Conservation (phyloP, 2,113 vertebrate species). For the Struthidea cinerea region DNA sequence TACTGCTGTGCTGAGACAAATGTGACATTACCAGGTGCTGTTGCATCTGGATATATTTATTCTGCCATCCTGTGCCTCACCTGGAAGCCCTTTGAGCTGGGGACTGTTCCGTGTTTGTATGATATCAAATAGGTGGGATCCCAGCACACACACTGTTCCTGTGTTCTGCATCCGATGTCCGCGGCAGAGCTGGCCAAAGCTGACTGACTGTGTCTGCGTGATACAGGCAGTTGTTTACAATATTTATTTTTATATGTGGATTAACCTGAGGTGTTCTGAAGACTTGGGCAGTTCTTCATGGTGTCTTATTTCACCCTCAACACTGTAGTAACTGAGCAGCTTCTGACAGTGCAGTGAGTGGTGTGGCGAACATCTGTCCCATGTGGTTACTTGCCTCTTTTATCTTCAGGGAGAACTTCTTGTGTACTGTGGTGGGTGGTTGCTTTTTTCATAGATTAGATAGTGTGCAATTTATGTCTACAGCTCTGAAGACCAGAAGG, state of each 20-base stretch:
- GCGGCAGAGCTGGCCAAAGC: neutral
- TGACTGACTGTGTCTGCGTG: neutral
- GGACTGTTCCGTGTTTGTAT: neutral
- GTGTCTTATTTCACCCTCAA: neutral
- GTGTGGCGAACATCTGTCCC: neutral
- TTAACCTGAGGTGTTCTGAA: neutral
- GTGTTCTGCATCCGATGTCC: fast-evolving
- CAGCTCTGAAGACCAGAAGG: slow-evolving; percentile 21
- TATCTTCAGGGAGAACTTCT: neutral
- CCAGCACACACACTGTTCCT: too few relatives aligned
- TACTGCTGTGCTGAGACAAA: neutral
- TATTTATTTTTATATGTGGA: neutral
- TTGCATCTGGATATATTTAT: neutral
- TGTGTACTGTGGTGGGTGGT: neutral
- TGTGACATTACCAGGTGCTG: neutral
- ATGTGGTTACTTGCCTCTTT: neutral
- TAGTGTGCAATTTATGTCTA: neutral
- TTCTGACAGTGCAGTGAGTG: neutral
- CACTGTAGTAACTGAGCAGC: neutral
- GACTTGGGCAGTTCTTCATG: neutral
- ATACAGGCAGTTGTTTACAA: neutral
- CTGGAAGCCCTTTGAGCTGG: neutral
- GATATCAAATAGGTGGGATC: neutral
- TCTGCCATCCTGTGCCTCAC: neutral
- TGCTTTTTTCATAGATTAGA: slow-evolving; percentile 38